Evolutionary conservation across 2,888 invertebrate genomes (phyloP).

Genomic region (Sylvicola cinctus): DNA sequence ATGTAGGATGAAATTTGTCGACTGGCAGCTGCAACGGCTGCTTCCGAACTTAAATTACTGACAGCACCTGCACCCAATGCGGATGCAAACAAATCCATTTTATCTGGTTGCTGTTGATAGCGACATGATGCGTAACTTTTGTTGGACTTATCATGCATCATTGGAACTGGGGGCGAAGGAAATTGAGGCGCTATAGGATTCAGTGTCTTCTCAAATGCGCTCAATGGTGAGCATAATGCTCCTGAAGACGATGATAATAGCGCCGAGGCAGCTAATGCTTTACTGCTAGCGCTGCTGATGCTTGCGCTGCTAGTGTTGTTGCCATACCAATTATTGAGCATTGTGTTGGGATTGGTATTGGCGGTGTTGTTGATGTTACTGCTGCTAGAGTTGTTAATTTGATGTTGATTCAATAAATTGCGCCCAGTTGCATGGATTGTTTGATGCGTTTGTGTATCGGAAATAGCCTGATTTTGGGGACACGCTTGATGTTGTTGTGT

Average conservation of each 20-base stretch:
- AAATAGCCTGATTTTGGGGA: conserved; percentile 12
- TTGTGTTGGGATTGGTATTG: neutral
- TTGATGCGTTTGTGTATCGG: conserved; percentile 5
- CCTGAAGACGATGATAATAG: no score
- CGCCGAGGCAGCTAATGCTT: conserved; percentile 12
- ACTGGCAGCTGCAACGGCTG: neutral
- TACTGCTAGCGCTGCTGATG: conserved; percentile 2
- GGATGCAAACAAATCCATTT: conserved; percentile 3
- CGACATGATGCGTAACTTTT: conserved; percentile 4
- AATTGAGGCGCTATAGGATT: neutral
- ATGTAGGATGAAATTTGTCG: no score
- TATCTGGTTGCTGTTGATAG: conserved; percentile 4
- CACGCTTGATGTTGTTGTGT: conserved; percentile 19
- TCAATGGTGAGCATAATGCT: no score
- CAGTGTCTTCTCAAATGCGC: no score
- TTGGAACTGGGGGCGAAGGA: neutral
- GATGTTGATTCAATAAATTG: neutral
- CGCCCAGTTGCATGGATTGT: neutral
- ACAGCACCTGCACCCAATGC: neutral
- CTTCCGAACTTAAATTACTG: conserved; percentile 1
- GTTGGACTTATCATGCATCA: no score
- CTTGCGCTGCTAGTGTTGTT: no score
- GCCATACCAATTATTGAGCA: neutral
- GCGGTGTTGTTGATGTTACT: neutral
- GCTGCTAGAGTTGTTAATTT: neutral